Conservation (phyloP, 2,113 vertebrate species). For the Peucedramus taeniatus region DNA sequence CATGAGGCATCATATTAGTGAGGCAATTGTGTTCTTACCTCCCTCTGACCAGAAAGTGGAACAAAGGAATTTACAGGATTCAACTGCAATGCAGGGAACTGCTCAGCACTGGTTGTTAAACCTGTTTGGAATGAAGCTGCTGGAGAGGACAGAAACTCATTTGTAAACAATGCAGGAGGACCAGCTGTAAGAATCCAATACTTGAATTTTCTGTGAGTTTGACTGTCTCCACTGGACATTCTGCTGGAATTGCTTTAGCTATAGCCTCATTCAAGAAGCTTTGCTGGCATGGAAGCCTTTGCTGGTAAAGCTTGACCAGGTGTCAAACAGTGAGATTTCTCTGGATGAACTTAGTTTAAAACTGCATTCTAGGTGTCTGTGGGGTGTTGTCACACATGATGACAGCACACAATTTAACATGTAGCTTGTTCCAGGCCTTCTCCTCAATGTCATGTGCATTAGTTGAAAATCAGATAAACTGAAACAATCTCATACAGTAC, state of each 20-base stretch:
- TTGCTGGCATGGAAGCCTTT: neutral
- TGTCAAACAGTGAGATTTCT: neutral
- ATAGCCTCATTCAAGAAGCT: neutral
- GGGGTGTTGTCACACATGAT: neutral
- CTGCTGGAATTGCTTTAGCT: neutral
- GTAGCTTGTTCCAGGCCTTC: neutral
- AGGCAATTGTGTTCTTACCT: neutral
- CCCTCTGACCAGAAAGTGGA: neutral
- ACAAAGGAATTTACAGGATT: neutral
- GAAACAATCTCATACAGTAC: neutral
- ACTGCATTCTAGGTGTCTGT: neutral
- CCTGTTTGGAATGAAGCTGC: neutral
- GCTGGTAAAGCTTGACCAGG: neutral
- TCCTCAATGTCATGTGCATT: neutral
- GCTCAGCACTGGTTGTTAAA: neutral
- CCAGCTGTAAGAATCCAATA: neutral
- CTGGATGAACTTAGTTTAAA: neutral
- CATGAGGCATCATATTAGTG: neutral
- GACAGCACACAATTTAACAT: neutral
- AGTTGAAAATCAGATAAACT: neutral
- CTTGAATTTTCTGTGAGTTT: neutral
- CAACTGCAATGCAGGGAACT: neutral
- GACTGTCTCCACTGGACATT: neutral
- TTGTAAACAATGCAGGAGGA: neutral
- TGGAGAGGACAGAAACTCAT: neutral